Percentiles rank a stretch among this genome's conserved stretches.
These are phyloP conservation scores for Lophochroa leadbeateri DNA, from an alignment of 2,113 vertebrate species.

Conservation along the genomic window DNA sequence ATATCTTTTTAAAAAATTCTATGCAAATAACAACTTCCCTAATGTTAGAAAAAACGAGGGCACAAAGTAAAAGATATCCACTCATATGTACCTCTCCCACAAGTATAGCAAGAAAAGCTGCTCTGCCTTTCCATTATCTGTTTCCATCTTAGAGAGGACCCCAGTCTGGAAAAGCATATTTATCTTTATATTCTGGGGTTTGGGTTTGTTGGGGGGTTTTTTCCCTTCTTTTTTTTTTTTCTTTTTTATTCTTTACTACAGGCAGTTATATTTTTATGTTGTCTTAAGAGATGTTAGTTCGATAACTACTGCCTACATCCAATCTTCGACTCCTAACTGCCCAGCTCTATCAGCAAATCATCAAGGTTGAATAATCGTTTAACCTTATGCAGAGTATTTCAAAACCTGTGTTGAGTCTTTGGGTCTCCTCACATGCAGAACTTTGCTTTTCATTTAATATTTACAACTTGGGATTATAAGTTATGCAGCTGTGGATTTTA, in stretches of 20 bases:
- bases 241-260: rapidly evolving
- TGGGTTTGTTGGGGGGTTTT: not conserved
- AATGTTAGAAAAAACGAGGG: rapidly evolving
- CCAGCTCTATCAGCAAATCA: not conserved
- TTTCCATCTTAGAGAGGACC: not conserved
- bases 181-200: not conserved
- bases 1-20: not conserved
- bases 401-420: not conserved
- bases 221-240: rapidly evolving
- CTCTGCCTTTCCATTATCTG: not conserved
- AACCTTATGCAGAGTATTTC: not conserved
- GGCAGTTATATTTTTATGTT: not conserved
- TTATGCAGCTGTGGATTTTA: not conserved
- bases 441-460: not conserved
- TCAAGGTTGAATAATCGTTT: not conserved
- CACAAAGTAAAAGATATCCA: not conserved
- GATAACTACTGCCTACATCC: not conserved
- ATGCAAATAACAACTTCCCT: not conserved
- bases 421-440: not conserved
- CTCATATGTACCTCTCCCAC: not conserved
- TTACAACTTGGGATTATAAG: not conserved
- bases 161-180: not conserved
- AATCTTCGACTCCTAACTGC: not conserved
- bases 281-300: not conserved
- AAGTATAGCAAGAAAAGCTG: not conserved